Conservation (phyloP, 2,113 vertebrate species). For the Neodontobutis hainanensis region DNA sequence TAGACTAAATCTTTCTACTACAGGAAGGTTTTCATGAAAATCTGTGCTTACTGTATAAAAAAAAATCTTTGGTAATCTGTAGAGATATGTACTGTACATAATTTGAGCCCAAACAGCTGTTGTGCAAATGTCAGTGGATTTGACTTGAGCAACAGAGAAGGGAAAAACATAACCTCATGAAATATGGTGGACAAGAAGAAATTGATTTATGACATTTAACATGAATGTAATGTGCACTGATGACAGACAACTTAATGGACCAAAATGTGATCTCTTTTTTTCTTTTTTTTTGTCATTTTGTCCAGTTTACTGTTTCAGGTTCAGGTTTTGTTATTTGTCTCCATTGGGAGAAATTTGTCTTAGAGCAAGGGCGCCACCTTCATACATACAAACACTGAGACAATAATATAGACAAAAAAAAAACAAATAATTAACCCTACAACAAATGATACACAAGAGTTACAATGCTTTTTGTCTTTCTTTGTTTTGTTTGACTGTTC, state of each 20-base stretch:
- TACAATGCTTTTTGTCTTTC: too few species aligned
- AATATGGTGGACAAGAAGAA: not conserved
- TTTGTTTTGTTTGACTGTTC: not conserved
- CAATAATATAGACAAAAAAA: too few species aligned
- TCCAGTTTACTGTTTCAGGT: too few species aligned
- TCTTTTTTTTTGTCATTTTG: too few species aligned
- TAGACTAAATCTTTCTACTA: slow-evolving; percentile 15
- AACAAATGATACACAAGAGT: too few species aligned
- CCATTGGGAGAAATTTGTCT: too few species aligned
- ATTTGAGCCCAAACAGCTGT: slow-evolving; percentile 18
- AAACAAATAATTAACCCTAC: too few species aligned
- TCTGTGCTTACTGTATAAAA: slow-evolving; percentile 39
- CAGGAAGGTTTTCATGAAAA: slow-evolving; percentile 40
- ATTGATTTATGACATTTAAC: not conserved
- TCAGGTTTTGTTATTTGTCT: too few species aligned
- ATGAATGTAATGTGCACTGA: not conserved
- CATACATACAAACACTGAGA: too few species aligned
- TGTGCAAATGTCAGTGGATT: slow-evolving; percentile 25
- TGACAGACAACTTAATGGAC: too few species aligned
- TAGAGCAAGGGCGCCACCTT: too few species aligned
- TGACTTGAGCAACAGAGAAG: not conserved
- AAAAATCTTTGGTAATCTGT: slow-evolving; percentile 48
- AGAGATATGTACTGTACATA: slow-evolving; percentile 30
- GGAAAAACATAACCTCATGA: not conserved
- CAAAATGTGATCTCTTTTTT: too few species aligned